Conservation (phyloP, 2,888 invertebrate genomes). For the Diarsia dahlii region DNA sequence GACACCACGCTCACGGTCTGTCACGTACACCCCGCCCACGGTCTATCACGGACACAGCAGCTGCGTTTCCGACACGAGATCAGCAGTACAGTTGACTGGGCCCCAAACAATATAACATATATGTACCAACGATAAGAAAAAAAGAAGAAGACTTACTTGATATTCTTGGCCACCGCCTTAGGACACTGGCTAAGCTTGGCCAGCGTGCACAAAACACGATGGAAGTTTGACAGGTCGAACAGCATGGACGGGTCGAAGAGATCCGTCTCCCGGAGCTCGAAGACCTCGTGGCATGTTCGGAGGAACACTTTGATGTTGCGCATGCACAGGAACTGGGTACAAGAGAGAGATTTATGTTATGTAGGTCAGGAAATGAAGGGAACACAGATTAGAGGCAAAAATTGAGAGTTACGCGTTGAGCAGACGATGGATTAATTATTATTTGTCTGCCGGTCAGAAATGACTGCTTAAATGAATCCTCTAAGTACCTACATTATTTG, state of each 20-base stretch:
- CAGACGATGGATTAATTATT: too few species aligned
- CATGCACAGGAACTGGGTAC: slow-evolving; percentile 96
- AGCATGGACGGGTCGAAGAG: slow-evolving; percentile 98
- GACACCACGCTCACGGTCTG: too few species aligned
- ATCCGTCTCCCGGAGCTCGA: slow-evolving; percentile 96
- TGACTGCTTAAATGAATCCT: too few species aligned
- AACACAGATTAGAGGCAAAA: not conserved
- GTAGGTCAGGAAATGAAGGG: too few species aligned
- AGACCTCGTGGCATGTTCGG: slow-evolving; percentile 95
- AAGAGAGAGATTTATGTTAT: slow-evolving; percentile 30
- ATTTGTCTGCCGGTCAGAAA: too few species aligned
- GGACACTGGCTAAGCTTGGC: slow-evolving; percentile 96
- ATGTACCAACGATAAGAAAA: not conserved
- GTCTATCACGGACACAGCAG: too few species aligned
- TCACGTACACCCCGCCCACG: too few species aligned
- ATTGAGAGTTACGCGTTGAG: not conserved
- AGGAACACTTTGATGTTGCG: slow-evolving; percentile 98
- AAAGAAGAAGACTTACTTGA: slow-evolving; percentile 92
- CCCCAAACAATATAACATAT: not conserved
- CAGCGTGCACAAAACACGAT: slow-evolving; percentile 97
- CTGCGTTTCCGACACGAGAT: not conserved
- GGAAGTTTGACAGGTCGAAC: slow-evolving; percentile 98
- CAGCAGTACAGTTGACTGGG: not conserved
- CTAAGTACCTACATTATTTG: too few species aligned
- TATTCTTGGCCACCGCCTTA: slow-evolving; percentile 92